Percentiles rank a stretch among this genome's conserved stretches.
Evolutionary conservation across 2,888 invertebrate genomes (phyloP).

Genomic region (Didymodactylos carnosus): DNA sequence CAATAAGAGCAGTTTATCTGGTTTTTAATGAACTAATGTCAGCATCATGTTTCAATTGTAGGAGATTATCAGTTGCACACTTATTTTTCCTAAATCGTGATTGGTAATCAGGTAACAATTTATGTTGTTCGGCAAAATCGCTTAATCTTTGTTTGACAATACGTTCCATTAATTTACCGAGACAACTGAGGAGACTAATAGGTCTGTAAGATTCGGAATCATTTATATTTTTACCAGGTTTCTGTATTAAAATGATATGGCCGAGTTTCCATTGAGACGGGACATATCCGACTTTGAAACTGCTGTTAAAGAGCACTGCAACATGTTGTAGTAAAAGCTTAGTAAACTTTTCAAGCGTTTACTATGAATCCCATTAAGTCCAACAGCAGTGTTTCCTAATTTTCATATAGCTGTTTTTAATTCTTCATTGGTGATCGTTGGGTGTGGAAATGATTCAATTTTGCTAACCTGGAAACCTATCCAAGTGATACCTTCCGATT

Average conservation of each 20-base stretch:
- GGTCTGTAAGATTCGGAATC: not conserved
- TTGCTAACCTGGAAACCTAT: too few relatives aligned
- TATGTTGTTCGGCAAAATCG: too few relatives aligned
- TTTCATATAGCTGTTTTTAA: too few relatives aligned
- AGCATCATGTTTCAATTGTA: too few relatives aligned
- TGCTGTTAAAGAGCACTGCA: not conserved
- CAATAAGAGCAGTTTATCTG: too few relatives aligned
- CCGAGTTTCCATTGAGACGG: conserved; percentile 9
- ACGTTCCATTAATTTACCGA: not conserved
- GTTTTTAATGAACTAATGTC: too few relatives aligned
- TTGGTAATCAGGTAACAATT: too few relatives aligned
- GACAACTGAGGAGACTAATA: not conserved
- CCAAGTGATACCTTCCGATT: too few relatives aligned
- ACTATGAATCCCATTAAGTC: not conserved
- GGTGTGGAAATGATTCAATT: too few relatives aligned
- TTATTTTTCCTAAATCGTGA: too few relatives aligned
- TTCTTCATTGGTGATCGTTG: too few relatives aligned
- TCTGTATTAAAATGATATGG: conserved; percentile 2
- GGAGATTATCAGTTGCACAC: too few relatives aligned
- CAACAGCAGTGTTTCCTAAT: not conserved
- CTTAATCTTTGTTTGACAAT: conserved; percentile 1
- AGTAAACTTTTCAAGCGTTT: not conserved
- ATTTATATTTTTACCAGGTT: not conserved
- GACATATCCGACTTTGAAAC: not conserved
- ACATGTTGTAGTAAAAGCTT: not conserved